These are phyloP conservation scores for Halcyon chelicuti DNA, from an alignment of 2,797 vertebrate species.

Conservation along the genomic window DNA sequence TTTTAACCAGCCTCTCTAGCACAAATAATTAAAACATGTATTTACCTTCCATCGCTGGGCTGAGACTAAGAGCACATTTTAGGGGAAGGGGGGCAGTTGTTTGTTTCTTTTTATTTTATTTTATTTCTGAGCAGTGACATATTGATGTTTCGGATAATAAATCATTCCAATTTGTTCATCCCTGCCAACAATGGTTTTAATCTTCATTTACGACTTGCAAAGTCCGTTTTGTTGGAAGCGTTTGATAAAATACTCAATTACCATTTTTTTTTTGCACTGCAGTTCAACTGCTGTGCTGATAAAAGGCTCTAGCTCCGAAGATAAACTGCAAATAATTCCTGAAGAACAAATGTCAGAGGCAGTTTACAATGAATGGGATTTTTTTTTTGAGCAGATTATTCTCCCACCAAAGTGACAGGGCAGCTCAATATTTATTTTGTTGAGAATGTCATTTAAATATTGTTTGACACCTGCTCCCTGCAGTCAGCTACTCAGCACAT, in stretches of 20 bases:
- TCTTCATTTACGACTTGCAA: slow-evolving; percentile 87
- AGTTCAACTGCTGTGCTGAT: slow-evolving; percentile 82
- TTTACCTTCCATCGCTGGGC: slow-evolving; percentile 80
- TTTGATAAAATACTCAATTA: slow-evolving; percentile 90
- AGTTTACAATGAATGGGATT: slow-evolving; percentile 78
- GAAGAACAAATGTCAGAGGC: slow-evolving; percentile 82
- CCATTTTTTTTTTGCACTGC: slow-evolving; percentile 79
- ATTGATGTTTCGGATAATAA: slow-evolving; percentile 86
- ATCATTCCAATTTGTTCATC: slow-evolving; percentile 88
- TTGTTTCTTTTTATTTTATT: slow-evolving; percentile 77
- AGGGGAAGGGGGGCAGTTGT: slow-evolving; percentile 1
- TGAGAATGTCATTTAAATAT: slow-evolving; percentile 79
- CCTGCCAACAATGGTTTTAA: slow-evolving; percentile 86
- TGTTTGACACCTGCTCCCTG: slow-evolving; percentile 80
- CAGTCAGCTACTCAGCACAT: slow-evolving; percentile 60
- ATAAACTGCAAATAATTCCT: slow-evolving; percentile 85
- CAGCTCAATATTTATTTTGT: slow-evolving; percentile 81
- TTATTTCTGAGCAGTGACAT: slow-evolving; percentile 81
- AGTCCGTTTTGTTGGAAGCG: slow-evolving; percentile 83
- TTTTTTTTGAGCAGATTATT: slow-evolving; percentile 79
- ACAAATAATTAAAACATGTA: slow-evolving; percentile 85
- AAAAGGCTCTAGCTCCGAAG: slow-evolving; percentile 78
- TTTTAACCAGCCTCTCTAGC: slow-evolving; percentile 58
- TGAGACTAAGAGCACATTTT: slow-evolving; percentile 61
- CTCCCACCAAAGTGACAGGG: slow-evolving; percentile 76